Base-by-base conservation (phyloP, 2,888 invertebrate genomes). In the Monochamus alternatus region DNA sequence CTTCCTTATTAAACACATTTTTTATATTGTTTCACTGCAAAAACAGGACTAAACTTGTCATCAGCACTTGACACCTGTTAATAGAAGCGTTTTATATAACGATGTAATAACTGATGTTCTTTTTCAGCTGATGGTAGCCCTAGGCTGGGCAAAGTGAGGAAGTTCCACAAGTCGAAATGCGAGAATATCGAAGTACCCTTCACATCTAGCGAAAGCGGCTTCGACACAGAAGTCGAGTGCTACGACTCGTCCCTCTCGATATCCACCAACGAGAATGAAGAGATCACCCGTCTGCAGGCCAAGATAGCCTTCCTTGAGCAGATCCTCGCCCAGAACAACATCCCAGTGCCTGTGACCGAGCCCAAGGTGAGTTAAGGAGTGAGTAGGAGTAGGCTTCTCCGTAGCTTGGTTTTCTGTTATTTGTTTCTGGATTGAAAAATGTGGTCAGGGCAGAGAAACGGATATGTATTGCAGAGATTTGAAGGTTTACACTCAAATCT, bases 91-190 rank as follows among this genome's bases (percentile, higher is more conserved):
- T 14, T 12, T 14, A n/a, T 3, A 14, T 5, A 22, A n/a, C 14
- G 7, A 7, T n/a, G 14, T 55, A 14, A 4, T 55, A 55, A 55
- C 14, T 14, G 12, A 60, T 9, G 32, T 32, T 4, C 8, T 60
- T 59, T 60, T 66, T 12, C 83, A 89, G 80, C 91, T 89, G 86
- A 91, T 89, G 86, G 88, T 84, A 92, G 91, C 86, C 92, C 92
- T 3, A 88, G 92, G 3, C 84, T 92, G 76, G 92, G 92, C 31
- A 93, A 93, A 87, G 89, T 92, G 60, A 89, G 93, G 64, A 92
- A 91, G 84, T 92, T 91, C 83, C 90, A 89, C 79, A 88, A 89
- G 58, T 87, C 70, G 85, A 78, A 79, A 86, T 88, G 76, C 86
- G 90, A 84, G 82, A 87, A 43, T 86, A 87, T 82, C 85, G 90